These are phyloP conservation scores for Xanthorhoe spadicearia DNA, from an alignment of 2,888 invertebrate genomes.

Conservation along the genomic window DNA sequence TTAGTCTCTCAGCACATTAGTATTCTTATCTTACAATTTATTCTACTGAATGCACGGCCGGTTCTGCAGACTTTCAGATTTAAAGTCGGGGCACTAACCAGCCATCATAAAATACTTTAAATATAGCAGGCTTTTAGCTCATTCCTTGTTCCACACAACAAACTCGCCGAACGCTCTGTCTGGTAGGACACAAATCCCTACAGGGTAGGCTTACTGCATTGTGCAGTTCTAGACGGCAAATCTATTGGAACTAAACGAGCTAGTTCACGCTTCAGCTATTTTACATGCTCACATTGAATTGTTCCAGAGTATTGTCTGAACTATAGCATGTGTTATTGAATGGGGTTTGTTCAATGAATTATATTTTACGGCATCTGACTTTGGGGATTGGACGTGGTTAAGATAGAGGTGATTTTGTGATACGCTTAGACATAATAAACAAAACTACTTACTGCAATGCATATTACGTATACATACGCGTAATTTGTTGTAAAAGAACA, in stretches of 20 bases:
- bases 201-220: slow-evolving; percentile 66
- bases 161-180: slow-evolving; percentile 55
- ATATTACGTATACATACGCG: too few relatives aligned
- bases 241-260: slow-evolving; percentile 64
- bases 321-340: slow-evolving; percentile 7
- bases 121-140: slow-evolving; percentile 34
- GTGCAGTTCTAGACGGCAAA: slow-evolving; percentile 63
- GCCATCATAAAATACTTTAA: neutral
- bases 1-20: too few relatives aligned
- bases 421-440: too few relatives aligned
- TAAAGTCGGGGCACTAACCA: too few relatives aligned
- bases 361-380: too few relatives aligned
- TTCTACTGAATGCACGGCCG: too few relatives aligned
- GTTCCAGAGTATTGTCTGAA: slow-evolving; percentile 23
- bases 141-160: slow-evolving; percentile 25
- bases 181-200: slow-evolving; percentile 66
- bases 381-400: too few relatives aligned
- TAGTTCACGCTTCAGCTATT: slow-evolving; percentile 39
- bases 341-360: neutral
- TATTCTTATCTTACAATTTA: too few relatives aligned
- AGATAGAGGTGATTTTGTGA: too few relatives aligned
- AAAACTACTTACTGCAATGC: too few relatives aligned
- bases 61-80: too few relatives aligned
- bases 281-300: slow-evolving; percentile 38
- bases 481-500: neutral